Evolutionary conservation across 2,113 vertebrate species (phyloP), one percentile per base, ranked within the genome.

Genomic region (Leptocoma aspasia): DNA sequence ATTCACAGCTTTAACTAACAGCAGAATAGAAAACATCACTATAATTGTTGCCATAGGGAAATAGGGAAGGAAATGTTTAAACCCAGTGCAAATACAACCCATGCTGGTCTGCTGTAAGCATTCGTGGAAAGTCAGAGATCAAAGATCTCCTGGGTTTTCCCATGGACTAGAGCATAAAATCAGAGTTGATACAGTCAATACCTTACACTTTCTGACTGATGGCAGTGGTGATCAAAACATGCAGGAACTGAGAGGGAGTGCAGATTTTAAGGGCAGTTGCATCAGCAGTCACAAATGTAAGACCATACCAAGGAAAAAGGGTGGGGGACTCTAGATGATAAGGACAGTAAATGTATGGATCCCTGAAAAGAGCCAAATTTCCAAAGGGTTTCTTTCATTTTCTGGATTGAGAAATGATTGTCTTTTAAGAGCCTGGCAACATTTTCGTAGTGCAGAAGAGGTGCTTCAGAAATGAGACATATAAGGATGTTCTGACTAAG

Each of bases 331-430:
- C 8, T 47, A 64, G 49, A 44, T 71, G 26, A 53, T 9, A 45
- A 1, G 1, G 15, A 66, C 24, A 73, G 11, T 33, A 88, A 86
- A 83, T 17, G 18, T 24, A 64, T 0, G 0, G 35, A 83, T 10
- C 14, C 30, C 60, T 73, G 50, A 57, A 80, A 88, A 86, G 26
- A 37, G 12, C 3, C 35, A 70, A 21, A 33, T 27, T 80, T 61
- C 18, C 27, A 5, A 42, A 11, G 27, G 17, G 8, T 53, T 83
- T 61, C 28, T 69, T 86, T 63, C 11, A 39, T 45, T 54, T 90
- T 82, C 8, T 56, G 33, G 7, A 45, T 44, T 53, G 26, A 72
- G 20, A 10, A 50, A 9, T 31, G 85, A n/a, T n/a, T n/a, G 21
- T 18, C 26, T 77, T 90, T 64, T 82, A 49, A 59, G 37, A 65